Evolutionary conservation across 2,797 vertebrate species (phyloP), one percentile per base, ranked within the genome.

Genomic region (Vultur gryphus): DNA sequence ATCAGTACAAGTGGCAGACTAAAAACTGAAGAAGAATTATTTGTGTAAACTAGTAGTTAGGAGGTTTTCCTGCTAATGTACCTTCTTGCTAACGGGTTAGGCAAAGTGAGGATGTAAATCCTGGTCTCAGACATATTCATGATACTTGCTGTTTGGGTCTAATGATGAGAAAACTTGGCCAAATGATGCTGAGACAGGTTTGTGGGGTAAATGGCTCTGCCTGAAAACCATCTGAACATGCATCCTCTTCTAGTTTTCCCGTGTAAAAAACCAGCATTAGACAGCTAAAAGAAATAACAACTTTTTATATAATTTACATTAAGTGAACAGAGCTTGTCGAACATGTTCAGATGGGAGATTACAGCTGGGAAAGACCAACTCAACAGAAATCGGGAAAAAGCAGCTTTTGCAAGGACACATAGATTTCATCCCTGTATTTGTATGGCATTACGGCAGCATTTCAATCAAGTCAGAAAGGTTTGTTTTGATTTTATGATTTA

Each of bases 221-320:
- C 43, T 39, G 61, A 41, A 71, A 84, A 33, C 6, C 1, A 3
- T 51, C 13, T 26, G 25, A 12, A 28, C 21, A 4, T 28, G 23
- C 3, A 0, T 86, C 19, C 11, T 19, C 7, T 73, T 57, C 19
- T 23, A 39, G 7, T 37, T 83, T 67, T 75, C 8, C 33, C 8
- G 33, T 46, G 19, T 59, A 10, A 59, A 51, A 72, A 55, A 8
- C 0, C 2, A 7, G 4, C 2, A 0, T 51, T 58, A 58, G 51
- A 44, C 3, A 17, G 2, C 21, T 29, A 3, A n/a, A 72, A 69
- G 28, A 67, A 31, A 46, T 8, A n/a, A 5, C 6, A 49, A 10
- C 7, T 31, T 61, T 11, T 46, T 16, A 25, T 41, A 43, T 21
- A 2, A 17, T 44, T 65, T 59, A 3, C 21, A 16, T 46, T 25